phyloP scores from a whole-genome alignment of 2,888 invertebrate genomes.

The Ditylenchus weischeri region DNA sequence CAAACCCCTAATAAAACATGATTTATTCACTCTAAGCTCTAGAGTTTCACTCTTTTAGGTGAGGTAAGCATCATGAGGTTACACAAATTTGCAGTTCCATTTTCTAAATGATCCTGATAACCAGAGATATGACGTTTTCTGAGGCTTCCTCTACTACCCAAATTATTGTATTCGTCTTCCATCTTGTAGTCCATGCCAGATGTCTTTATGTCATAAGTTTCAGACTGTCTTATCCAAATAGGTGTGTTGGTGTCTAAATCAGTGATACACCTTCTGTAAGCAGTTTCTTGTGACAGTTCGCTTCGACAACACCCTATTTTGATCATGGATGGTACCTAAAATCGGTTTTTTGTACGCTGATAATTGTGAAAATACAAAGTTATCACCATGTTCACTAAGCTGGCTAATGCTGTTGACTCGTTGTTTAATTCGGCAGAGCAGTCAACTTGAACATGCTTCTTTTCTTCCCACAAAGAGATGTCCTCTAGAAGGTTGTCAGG shows the following conservation, averaged over 20 bases:
- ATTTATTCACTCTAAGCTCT: too few species aligned
- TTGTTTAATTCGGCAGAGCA: not conserved
- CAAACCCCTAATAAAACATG: too few species aligned
- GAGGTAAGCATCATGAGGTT: conserved; percentile 4
- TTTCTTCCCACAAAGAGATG: conserved; percentile 3
- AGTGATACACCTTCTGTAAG: conserved; percentile 2
- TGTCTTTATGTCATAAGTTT: not conserved
- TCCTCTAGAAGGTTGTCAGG: conserved; percentile 4
- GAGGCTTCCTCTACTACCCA: not conserved
- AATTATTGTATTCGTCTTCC: too few species aligned
- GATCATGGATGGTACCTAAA: too few species aligned
- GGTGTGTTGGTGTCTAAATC: conserved; percentile 1
- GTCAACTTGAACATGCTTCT: not conserved
- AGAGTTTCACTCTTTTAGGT: not conserved
- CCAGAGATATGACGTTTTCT: not conserved
- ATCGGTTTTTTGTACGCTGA: too few species aligned
- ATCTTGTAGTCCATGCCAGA: not conserved
- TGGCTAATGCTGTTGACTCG: not conserved
- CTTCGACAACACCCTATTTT: not conserved
- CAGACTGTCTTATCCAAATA: too few species aligned
- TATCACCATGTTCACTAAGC: not conserved
- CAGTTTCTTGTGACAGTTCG: not conserved
- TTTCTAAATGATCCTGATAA: not conserved
- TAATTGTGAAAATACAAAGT: too few species aligned
- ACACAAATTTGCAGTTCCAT: not conserved